Percentiles rank a stretch among this genome's conserved stretches.
phyloP scores from a whole-genome alignment of 2,888 invertebrate species.

The Tachina lurida region DNA sequence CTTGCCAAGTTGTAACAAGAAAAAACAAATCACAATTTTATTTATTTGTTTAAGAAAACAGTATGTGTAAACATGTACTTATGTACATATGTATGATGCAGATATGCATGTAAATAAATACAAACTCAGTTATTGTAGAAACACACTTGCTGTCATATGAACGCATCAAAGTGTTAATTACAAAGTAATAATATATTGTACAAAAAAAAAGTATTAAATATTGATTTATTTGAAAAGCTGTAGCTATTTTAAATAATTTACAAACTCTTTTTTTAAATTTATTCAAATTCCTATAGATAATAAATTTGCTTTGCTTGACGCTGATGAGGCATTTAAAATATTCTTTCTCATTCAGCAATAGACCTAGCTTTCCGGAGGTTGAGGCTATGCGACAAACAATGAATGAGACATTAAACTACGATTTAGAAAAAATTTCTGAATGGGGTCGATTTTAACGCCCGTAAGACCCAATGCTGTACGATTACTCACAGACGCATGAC shows the following conservation, averaged over 20 bases:
- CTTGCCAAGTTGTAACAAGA: constrained; percentile 32
- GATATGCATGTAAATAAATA: not conserved
- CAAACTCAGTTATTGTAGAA: constrained; percentile 12
- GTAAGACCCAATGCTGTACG: no score
- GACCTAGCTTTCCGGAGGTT: no score
- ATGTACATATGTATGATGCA: no score
- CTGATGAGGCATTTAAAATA: not conserved
- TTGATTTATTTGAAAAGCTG: constrained; percentile 2
- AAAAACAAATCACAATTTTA: constrained; percentile 7
- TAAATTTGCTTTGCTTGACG: not conserved
- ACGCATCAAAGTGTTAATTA: constrained; percentile 15
- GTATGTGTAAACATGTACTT: no score
- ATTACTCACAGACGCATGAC: no score
- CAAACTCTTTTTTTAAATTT: not conserved
- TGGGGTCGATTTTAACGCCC: no score
- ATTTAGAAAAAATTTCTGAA: no score
- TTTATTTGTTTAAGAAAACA: constrained; percentile 24
- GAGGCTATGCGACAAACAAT: no score
- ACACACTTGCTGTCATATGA: not conserved
- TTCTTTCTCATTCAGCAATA: no score
- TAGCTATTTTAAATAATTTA: constrained; percentile 8
- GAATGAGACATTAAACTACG: no score
- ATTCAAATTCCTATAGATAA: not conserved
- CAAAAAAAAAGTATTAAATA: not conserved
- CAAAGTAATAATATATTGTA: not conserved